Percentiles rank a stretch among this genome's conserved stretches.
Conservation (phyloP, 2,888 invertebrate species). For the Archips xylosteana region DNA sequence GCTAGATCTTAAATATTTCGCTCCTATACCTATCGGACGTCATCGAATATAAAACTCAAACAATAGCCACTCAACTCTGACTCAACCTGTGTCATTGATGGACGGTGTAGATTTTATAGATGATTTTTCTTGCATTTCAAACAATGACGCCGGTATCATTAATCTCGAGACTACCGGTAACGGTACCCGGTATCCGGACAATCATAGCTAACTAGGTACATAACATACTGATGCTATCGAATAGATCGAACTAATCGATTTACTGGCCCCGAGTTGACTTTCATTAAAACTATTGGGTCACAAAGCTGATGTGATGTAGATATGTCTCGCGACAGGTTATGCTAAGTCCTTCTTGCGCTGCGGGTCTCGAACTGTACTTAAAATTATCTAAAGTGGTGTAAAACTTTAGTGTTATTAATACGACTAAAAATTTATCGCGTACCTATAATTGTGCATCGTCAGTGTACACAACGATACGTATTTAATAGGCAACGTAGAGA, state of each 20-base stretch:
- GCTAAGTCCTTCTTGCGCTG: conserved; percentile 22
- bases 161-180: conserved; percentile 78
- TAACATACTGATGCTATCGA: conserved; percentile 66
- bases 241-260: conserved; percentile 78
- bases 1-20: conserved; percentile 34
- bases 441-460: conserved; percentile 16
- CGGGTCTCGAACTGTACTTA: conserved; percentile 9
- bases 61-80: conserved; percentile 51
- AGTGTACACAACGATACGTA: conserved; percentile 31
- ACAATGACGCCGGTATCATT: conserved; percentile 75
- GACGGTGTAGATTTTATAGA: conserved; percentile 65
- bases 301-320: conserved; percentile 46
- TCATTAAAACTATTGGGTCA: conserved; percentile 78
- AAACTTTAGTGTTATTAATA: conserved; percentile 16
- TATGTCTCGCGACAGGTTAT: conserved; percentile 28
- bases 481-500: conserved; percentile 50
- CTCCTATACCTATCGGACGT: conserved; percentile 42
- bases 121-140: conserved; percentile 76
- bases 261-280: conserved; percentile 65
- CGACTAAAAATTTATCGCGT: conserved; percentile 21
- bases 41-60: conserved; percentile 46
- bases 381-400: conserved; percentile 24
- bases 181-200: conserved; percentile 58
- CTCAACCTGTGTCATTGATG: conserved; percentile 52
- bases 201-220: conserved; percentile 73